Base-by-base conservation (phyloP, 2,797 vertebrate genomes). In the Cryptoblepharus egeriae region DNA sequence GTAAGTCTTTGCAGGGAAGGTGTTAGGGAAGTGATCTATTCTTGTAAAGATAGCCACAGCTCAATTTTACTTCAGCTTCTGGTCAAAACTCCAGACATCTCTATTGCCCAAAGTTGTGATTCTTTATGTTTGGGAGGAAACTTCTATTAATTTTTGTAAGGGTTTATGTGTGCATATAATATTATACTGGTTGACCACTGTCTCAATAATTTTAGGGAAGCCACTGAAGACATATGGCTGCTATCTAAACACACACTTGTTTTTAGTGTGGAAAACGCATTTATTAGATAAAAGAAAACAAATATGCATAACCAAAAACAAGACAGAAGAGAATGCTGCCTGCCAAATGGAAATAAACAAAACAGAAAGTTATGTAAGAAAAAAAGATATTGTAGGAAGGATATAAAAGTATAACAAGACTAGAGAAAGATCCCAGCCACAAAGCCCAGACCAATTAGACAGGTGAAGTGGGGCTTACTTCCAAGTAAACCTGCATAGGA, bases 21-120 rank as follows among this genome's bases (percentile, higher is more conserved):
- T n/a, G n/a, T n/a, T n/a, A n/a, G n/a, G n/a, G n/a, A n/a, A n/a
- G n/a, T n/a, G n/a, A n/a, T n/a, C n/a, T n/a, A n/a, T 35, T 39
- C 28, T 58, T 58, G n/a, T 11, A 60, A 13, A 5, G 15, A 28
- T 37, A 57, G 52, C 18, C 28, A 20, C 65, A 45, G 9, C 3
- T 58, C 20, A 22, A 42, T 67, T 58, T n/a, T 82, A 65, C 52
- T 82, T 75, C n/a, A 68, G 13, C 52, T 75, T 39, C n/a, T 82
- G 64, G n/a, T n/a, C n/a, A n/a, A n/a, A n/a, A n/a, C n/a, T n/a
- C n/a, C n/a, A n/a, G 52, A 45, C n/a, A 75, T n/a, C 18, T 22
- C 13, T 7, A 67, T 75, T 75, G 9, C n/a, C 15, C n/a, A 68
- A 13, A 4, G 42, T n/a, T 52, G 10, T 57, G 18, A 12, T 58